phyloP scores from a whole-genome alignment of 2,113 vertebrate genomes.

The Eptesicus fuscus region DNA sequence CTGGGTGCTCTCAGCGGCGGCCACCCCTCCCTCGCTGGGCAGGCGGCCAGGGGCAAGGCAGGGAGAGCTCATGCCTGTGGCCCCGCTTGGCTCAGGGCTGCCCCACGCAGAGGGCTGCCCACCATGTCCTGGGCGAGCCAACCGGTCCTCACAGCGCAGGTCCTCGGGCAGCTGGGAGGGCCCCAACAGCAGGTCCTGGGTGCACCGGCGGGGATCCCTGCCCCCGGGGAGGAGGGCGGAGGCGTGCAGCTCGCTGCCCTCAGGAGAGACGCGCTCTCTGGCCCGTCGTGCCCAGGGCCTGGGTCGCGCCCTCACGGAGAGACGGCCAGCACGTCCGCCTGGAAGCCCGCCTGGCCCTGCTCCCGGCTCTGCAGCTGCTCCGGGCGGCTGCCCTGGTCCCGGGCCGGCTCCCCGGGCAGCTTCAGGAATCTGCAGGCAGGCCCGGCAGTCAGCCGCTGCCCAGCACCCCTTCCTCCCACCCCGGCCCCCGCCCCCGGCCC shows the following conservation, averaged over 20 bases:
- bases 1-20: fast-evolving
- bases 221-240: neutral
- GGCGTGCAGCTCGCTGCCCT: neutral
- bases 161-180: neutral
- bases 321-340: slow-evolving; percentile 80
- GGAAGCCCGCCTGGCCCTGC: slow-evolving; percentile 71
- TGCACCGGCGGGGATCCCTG: neutral
- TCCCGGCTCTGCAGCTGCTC: slow-evolving; percentile 77
- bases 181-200: fast-evolving
- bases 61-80: neutral
- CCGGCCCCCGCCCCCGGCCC: neutral
- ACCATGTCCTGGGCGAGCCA: neutral
- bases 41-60: neutral
- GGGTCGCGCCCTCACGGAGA: slow-evolving; percentile 61
- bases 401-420: slow-evolving; percentile 83
- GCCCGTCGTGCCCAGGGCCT: neutral
- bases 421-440: slow-evolving; percentile 87
- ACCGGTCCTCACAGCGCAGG: too few relatives aligned
- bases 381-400: slow-evolving; percentile 72
- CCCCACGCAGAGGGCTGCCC: neutral
- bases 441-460: neutral
- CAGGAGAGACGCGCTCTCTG: neutral
- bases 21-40: too few relatives aligned
- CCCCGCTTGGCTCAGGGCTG: neutral
- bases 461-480: neutral